These are phyloP conservation scores for Diprion similis DNA, from an alignment of 1,140 invertebrate genomes.

Conservation along the genomic window DNA sequence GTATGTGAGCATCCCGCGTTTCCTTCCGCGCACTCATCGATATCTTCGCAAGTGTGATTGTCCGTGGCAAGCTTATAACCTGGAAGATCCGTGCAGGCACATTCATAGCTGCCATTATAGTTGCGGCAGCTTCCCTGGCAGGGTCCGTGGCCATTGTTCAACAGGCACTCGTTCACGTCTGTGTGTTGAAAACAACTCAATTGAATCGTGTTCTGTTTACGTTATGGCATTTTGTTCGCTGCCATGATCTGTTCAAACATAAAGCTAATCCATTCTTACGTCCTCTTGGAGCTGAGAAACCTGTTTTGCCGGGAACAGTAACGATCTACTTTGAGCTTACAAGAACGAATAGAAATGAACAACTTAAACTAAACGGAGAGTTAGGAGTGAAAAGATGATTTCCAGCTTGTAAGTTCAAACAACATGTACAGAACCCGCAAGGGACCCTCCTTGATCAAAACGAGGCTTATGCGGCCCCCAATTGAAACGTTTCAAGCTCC, in stretches of 20 bases:
- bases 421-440: not conserved
- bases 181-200: conserved; percentile 2
- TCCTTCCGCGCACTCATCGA: conserved; percentile 68
- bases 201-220: too few relatives aligned
- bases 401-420: not conserved
- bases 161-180: conserved; percentile 71
- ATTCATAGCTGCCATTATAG: conserved; percentile 67
- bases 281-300: too few relatives aligned
- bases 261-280: too few relatives aligned
- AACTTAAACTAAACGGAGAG: too few relatives aligned
- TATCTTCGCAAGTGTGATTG: conserved; percentile 65
- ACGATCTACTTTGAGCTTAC: too few relatives aligned
- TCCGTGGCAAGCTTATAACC: conserved; percentile 68
- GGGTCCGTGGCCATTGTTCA: conserved; percentile 71
- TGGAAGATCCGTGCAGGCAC: conserved; percentile 65
- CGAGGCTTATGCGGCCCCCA: not conserved
- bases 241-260: too few relatives aligned
- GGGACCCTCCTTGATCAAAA: not conserved
- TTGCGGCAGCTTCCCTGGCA: conserved; percentile 74
- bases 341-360: too few relatives aligned
- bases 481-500: conserved; percentile 1
- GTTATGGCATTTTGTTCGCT: too few relatives aligned
- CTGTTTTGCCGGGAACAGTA: too few relatives aligned
- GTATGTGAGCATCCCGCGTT: conserved; percentile 66
- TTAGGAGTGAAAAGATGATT: not conserved